A percentile compares a stretch with the other conserved stretches of the same genome.
Evolutionary conservation across 2,888 invertebrate species (phyloP).

Genomic region (Cantharis lateralis): DNA sequence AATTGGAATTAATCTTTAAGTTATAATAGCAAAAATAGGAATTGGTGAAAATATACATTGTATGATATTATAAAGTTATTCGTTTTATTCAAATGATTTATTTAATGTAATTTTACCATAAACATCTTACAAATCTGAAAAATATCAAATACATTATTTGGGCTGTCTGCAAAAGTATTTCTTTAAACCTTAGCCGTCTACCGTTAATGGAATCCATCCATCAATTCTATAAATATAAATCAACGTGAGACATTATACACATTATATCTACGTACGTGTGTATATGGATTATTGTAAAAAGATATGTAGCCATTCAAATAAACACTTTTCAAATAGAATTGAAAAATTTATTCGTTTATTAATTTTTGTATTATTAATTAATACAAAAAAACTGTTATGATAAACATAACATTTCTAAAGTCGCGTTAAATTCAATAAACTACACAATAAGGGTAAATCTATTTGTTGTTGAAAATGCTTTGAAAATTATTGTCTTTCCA

Average conservation of each 20-base stretch:
- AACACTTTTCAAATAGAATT: neutral
- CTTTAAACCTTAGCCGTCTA: slow-evolving; percentile 37
- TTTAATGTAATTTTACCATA: neutral
- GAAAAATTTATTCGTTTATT: neutral
- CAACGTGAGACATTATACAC: slow-evolving; percentile 39
- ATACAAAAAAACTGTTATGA: neutral
- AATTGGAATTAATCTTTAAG: neutral
- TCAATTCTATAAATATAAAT: slow-evolving; percentile 42
- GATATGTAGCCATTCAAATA: neutral
- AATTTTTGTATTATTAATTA: neutral
- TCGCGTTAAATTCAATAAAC: slow-evolving; percentile 3
- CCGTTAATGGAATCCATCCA: slow-evolving; percentile 43
- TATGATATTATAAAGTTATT: neutral
- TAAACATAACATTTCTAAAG: neutral
- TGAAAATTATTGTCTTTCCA: slow-evolving; percentile 22
- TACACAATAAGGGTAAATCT: slow-evolving; percentile 11
- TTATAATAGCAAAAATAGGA: neutral
- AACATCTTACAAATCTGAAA: neutral
- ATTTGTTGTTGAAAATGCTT: slow-evolving; percentile 7
- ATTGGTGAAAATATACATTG: neutral
- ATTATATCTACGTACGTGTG: slow-evolving; percentile 1
- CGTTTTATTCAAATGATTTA: neutral
- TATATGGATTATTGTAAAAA: neutral
- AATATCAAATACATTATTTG: slow-evolving; percentile 37
- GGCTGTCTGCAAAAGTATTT: slow-evolving; percentile 38